Evolutionary conservation across 2,113 vertebrate genomes (phyloP).

Genomic region (Cettia cetti): DNA sequence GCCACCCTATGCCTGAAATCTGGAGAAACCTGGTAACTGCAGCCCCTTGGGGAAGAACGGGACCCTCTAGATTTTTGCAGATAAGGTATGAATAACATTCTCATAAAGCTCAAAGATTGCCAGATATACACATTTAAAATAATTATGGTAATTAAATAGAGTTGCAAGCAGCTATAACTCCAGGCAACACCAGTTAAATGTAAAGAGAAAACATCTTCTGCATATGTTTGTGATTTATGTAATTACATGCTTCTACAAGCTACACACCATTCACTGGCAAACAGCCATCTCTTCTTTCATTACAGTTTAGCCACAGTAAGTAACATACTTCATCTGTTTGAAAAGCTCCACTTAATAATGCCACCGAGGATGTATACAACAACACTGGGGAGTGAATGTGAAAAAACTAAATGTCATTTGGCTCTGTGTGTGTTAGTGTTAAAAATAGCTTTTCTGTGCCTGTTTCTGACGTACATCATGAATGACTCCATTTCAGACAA

Average conservation of each 20-base stretch:
- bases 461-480: background rate
- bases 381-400: background rate
- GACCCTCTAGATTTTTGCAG: conserved; percentile 62
- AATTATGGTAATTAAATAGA: conserved; percentile 72
- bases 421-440: background rate
- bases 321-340: conserved; percentile 44
- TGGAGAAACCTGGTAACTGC: conserved; percentile 42
- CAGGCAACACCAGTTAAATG: conserved; percentile 62
- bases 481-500: conserved; percentile 29
- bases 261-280: conserved; percentile 62
- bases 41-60: conserved; percentile 28
- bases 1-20: background rate
- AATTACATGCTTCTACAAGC: conserved; percentile 68
- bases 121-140: conserved; percentile 71
- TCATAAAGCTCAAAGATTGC: conserved; percentile 68
- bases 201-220: conserved; percentile 70
- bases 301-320: conserved; percentile 39
- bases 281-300: conserved; percentile 57
- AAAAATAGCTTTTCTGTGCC: conserved; percentile 44
- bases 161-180: conserved; percentile 66
- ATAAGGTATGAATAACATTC: conserved; percentile 72
- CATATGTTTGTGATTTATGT: conserved; percentile 73
- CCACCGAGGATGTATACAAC: conserved; percentile 2
- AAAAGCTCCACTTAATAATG: conserved; percentile 49
- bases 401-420: conserved; percentile 43